Percentiles rank a stretch among this genome's conserved stretches.
These are phyloP conservation scores for Drosophila villosipedis DNA, from an alignment of 2,888 invertebrate species.

Conservation along the genomic window DNA sequence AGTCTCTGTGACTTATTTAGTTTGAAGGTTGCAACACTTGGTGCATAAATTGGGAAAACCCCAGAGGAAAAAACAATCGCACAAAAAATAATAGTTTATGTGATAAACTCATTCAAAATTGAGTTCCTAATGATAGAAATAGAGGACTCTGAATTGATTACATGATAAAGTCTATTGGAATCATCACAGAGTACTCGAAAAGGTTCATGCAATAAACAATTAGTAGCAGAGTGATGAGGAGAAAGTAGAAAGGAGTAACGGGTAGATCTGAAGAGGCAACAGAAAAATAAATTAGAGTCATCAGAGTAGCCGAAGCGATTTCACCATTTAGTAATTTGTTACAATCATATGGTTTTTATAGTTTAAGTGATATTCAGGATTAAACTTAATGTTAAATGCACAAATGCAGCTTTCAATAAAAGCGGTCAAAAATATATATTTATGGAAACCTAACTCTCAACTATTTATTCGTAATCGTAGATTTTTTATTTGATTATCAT, in stretches of 20 bases:
- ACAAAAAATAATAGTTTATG: not conserved
- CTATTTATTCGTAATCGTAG: not conserved
- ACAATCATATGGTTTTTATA: not conserved
- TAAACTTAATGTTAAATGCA: not conserved
- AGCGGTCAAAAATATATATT: not conserved
- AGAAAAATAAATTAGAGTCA: not conserved
- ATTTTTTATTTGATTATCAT: not conserved
- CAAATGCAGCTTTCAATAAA: not conserved
- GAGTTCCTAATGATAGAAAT: not conserved
- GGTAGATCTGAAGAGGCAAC: not conserved
- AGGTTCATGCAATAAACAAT: not conserved
- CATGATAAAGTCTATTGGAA: not conserved
- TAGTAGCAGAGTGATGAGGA: not conserved
- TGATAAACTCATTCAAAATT: not conserved
- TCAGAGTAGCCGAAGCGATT: not conserved
- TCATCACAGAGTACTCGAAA: not conserved
- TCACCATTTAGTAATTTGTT: not conserved
- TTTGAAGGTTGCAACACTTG: no score
- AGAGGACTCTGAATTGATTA: not conserved
- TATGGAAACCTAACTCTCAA: not conserved
- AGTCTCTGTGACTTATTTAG: not conserved
- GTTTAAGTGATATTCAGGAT: not conserved
- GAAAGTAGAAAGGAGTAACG: not conserved
- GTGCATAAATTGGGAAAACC: no score
- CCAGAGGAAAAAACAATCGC: not conserved